Percentiles rank a stretch among this genome's conserved stretches.
These are phyloP conservation scores for Leptinotarsa texana DNA, from an alignment of 1,140 invertebrate species.

Conservation along the genomic window DNA sequence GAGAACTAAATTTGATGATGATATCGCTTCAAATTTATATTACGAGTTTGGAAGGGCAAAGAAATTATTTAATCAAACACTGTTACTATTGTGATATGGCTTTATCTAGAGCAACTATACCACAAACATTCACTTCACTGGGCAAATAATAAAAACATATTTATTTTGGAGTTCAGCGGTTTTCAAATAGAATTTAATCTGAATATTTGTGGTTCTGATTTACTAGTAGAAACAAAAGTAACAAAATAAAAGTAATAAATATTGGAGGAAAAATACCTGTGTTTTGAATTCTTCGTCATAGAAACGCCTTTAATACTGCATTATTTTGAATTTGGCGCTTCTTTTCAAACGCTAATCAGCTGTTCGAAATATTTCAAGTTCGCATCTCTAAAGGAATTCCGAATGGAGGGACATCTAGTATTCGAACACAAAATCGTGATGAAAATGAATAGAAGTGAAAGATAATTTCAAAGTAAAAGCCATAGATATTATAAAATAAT, in stretches of 20 bases:
- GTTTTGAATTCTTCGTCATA: constrained; percentile 18
- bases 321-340: constrained; percentile 23
- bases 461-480: no score
- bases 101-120: not conserved
- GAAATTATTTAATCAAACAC: constrained; percentile 24
- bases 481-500: no score
- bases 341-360: constrained; percentile 18
- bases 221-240: not conserved
- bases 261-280: not conserved
- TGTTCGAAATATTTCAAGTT: not conserved
- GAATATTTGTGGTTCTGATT: not conserved
- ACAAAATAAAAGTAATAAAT: not conserved
- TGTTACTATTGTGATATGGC: constrained; percentile 1
- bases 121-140: not conserved
- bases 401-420: no score
- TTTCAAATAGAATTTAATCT: not conserved
- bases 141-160: constrained; percentile 10
- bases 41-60: not conserved
- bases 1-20: constrained; percentile 7
- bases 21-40: constrained; percentile 18
- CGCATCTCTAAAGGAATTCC: no score
- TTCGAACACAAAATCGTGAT: no score
- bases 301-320: constrained; percentile 18
- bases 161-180: constrained; percentile 4
- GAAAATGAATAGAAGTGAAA: no score